Percentiles rank a stretch among this genome's conserved stretches.
Evolutionary conservation across 1,140 invertebrate genomes (phyloP).

Genomic region (Cydia strobilella): DNA sequence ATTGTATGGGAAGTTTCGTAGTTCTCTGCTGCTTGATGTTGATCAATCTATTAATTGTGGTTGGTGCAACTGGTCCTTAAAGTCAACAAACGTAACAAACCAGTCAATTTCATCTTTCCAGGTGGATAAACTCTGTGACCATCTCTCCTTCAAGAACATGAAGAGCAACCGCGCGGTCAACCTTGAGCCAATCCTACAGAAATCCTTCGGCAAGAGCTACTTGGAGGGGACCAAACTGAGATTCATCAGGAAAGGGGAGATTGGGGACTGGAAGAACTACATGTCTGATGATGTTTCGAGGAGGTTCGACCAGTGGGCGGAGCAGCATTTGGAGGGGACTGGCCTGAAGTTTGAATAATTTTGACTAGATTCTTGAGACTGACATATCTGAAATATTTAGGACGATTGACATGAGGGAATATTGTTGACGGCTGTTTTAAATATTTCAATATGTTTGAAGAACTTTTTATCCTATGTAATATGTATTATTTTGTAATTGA

Average conservation of each 20-base stretch:
- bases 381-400: background rate
- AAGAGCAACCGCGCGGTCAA: slow-evolving; percentile 89
- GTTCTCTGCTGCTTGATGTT: too few relatives aligned
- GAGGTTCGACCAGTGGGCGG: slow-evolving; percentile 88
- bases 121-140: slow-evolving; percentile 84
- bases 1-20: too few relatives aligned
- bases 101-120: background rate
- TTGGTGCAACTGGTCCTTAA: too few relatives aligned
- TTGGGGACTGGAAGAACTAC: slow-evolving; percentile 92
- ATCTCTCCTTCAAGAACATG: slow-evolving; percentile 91
- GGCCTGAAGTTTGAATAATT: slow-evolving; percentile 82
- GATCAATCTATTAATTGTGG: too few relatives aligned
- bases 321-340: slow-evolving; percentile 83
- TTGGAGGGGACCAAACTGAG: slow-evolving; percentile 80
- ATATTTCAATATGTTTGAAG: background rate
- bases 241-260: slow-evolving; percentile 90
- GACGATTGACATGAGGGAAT: background rate
- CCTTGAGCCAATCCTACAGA: slow-evolving; percentile 82
- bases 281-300: slow-evolving; percentile 86
- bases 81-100: too few relatives aligned
- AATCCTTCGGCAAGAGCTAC: slow-evolving; percentile 75
- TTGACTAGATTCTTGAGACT: background rate
- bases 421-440: background rate
- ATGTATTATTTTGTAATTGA: background rate
- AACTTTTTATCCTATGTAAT: background rate